These are phyloP conservation scores for Adela reaumurella DNA, from an alignment of 2,888 invertebrate genomes.

Conservation along the genomic window DNA sequence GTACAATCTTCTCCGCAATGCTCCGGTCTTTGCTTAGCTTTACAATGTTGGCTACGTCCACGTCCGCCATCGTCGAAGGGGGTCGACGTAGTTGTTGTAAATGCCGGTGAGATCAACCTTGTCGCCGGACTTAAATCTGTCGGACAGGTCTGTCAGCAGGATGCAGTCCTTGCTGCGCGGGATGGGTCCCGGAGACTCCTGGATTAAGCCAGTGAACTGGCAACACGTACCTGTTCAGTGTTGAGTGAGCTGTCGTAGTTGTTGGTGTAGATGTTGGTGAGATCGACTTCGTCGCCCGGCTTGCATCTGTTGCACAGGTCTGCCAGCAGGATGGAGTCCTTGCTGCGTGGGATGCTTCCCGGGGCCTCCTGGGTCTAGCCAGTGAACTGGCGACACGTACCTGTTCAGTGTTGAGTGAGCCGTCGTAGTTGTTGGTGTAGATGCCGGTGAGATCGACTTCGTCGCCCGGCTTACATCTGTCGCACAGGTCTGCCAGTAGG, in stretches of 20 bases:
- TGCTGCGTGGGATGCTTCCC: conserved; percentile 93
- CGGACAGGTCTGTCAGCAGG: conserved; percentile 90
- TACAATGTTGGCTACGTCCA: conserved; percentile 85
- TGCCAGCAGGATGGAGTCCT: conserved; percentile 90
- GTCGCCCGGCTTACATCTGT: conserved; percentile 96
- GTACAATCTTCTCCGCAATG: conserved; percentile 84
- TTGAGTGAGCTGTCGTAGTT: conserved; percentile 97
- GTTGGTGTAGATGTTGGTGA: conserved; percentile 94
- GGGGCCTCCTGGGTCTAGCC: conserved; percentile 99
- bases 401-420: conserved; percentile 89
- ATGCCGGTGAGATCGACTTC: conserved; percentile 94
- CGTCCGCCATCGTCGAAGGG: no score
- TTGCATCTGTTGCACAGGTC: conserved; percentile 97
- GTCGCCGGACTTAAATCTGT: conserved; percentile 96
- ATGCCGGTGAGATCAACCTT: conserved; percentile 94
- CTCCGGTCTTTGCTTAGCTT: conserved; percentile 85
- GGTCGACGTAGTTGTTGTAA: conserved; percentile 97
- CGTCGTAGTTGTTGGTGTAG: conserved; percentile 97
- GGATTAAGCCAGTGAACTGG: conserved; percentile 42
- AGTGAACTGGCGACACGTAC: conserved; percentile 30
- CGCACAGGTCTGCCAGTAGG: conserved; percentile 90
- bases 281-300: conserved; percentile 96
- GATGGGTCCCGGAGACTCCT: conserved; percentile 97
- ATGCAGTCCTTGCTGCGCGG: conserved; percentile 97
- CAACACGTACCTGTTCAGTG: conserved; percentile 66